phyloP scores from a whole-genome alignment of 2,888 invertebrate genomes.

The Orthosia gothica region DNA sequence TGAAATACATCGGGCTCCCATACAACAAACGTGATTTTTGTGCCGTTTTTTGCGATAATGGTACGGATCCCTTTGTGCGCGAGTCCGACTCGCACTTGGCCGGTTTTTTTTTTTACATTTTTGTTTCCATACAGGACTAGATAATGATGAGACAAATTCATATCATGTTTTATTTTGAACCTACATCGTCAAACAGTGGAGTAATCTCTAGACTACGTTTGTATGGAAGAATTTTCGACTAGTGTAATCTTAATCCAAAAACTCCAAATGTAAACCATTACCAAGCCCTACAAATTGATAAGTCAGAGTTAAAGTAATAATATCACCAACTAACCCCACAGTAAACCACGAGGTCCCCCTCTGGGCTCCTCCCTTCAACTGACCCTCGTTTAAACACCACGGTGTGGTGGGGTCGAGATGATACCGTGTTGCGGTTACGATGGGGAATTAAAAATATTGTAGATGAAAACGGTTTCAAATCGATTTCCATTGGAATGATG shows the following conservation, averaged over 20 bases:
- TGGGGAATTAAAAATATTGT: constrained; percentile 62
- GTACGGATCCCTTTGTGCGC: too few species aligned
- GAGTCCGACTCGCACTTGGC: too few species aligned
- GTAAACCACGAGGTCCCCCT: constrained; percentile 30
- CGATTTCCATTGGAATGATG: background rate
- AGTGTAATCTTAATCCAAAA: constrained; percentile 5
- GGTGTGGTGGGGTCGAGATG: constrained; percentile 62
- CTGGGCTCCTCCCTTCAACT: constrained; percentile 74
- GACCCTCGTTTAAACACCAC: constrained; percentile 68
- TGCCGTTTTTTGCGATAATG: too few species aligned
- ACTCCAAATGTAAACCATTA: constrained; percentile 16
- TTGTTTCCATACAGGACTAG: too few species aligned
- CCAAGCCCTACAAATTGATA: constrained; percentile 52
- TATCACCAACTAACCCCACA: constrained; percentile 62
- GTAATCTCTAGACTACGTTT: too few species aligned
- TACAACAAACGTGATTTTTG: too few species aligned
- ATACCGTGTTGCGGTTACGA: constrained; percentile 67
- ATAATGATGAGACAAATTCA: too few species aligned
- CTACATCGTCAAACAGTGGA: too few species aligned
- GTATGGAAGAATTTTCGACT: too few species aligned
- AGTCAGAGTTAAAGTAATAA: constrained; percentile 67
- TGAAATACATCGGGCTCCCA: too few species aligned
- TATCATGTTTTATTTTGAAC: too few species aligned
- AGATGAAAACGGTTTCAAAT: constrained; percentile 40
- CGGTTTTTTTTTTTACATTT: too few species aligned